Conservation (phyloP, 2,888 invertebrate species). For the Onchidella celtica region DNA sequence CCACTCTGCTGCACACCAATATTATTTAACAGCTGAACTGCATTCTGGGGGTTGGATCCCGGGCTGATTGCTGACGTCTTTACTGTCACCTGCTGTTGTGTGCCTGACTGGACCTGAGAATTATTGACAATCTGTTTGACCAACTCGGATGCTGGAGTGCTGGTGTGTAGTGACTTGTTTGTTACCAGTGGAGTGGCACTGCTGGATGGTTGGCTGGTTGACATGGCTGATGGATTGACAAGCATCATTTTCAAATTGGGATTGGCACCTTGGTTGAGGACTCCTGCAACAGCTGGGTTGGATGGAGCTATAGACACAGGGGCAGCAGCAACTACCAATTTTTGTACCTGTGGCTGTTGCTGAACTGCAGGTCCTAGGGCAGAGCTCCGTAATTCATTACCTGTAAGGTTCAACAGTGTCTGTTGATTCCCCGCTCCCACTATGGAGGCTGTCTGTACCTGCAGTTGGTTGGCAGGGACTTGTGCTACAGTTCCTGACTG, state of each 20-base stretch:
- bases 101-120: conserved; percentile 12
- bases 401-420: not conserved
- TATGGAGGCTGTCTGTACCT: conserved; percentile 12
- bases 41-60: conserved; percentile 22
- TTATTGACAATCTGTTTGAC: conserved; percentile 51
- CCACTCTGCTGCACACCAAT: not conserved
- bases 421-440: not conserved
- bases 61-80: not conserved
- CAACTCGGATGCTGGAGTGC: conserved; percentile 52
- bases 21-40: conserved; percentile 22
- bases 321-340: conserved; percentile 4
- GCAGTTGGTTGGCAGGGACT: not conserved
- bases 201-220: not conserved
- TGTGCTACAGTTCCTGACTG: not conserved
- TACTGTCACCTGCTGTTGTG: not conserved
- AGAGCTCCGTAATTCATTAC: not conserved
- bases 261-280: not conserved
- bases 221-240: conserved; percentile 10
- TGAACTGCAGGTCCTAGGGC: conserved; percentile 2
- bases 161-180: conserved; percentile 12
- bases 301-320: not conserved
- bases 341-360: conserved; percentile 8
- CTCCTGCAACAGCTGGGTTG: not conserved
- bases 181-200: not conserved
- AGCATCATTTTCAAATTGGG: conserved; percentile 33